phyloP scores from a whole-genome alignment of 2,797 vertebrate species.

The Anabas testudineus region DNA sequence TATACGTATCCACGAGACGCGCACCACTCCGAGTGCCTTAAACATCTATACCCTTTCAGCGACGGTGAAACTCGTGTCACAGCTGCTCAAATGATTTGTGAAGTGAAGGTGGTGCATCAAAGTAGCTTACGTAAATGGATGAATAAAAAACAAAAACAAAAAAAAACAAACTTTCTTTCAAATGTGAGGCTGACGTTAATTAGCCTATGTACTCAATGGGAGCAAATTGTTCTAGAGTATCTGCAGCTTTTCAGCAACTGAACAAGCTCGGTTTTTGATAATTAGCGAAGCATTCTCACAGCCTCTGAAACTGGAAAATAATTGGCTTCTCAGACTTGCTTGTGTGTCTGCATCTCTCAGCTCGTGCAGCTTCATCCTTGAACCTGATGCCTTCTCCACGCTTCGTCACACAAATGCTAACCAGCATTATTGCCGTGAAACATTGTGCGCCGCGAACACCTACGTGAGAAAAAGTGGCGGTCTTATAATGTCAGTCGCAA shows the following conservation, averaged over 20 bases:
- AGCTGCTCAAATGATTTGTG: slow-evolving; percentile 51
- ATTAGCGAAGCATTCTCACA: slow-evolving; percentile 74
- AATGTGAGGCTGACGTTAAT: slow-evolving; percentile 70
- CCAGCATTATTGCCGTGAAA: slow-evolving; percentile 47
- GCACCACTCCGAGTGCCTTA: slow-evolving; percentile 66
- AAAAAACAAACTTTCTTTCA: slow-evolving; percentile 68
- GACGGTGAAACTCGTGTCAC: slow-evolving; percentile 39
- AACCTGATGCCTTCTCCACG: slow-evolving; percentile 39
- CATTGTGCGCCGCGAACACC: slow-evolving; percentile 7
- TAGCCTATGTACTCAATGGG: slow-evolving; percentile 71
- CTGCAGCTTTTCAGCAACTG: slow-evolving; percentile 73
- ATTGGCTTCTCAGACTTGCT: slow-evolving; percentile 74
- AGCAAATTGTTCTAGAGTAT: slow-evolving; percentile 78
- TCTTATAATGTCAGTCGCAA: slow-evolving; percentile 6
- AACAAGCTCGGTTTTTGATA: slow-evolving; percentile 72
- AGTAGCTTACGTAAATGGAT: slow-evolving; percentile 62
- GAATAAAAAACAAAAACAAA: slow-evolving; percentile 58
- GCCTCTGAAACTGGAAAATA: slow-evolving; percentile 76
- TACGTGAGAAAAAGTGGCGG: neutral
- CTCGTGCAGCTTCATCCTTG: slow-evolving; percentile 61
- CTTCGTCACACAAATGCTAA: slow-evolving; percentile 27
- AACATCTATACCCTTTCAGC: slow-evolving; percentile 63
- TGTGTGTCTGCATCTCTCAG: slow-evolving; percentile 64
- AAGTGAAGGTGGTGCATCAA: slow-evolving; percentile 62
- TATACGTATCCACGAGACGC: slow-evolving; percentile 58